Conservation (phyloP, 2,797 vertebrate genomes). For the Novumbra hubbsi region DNA sequence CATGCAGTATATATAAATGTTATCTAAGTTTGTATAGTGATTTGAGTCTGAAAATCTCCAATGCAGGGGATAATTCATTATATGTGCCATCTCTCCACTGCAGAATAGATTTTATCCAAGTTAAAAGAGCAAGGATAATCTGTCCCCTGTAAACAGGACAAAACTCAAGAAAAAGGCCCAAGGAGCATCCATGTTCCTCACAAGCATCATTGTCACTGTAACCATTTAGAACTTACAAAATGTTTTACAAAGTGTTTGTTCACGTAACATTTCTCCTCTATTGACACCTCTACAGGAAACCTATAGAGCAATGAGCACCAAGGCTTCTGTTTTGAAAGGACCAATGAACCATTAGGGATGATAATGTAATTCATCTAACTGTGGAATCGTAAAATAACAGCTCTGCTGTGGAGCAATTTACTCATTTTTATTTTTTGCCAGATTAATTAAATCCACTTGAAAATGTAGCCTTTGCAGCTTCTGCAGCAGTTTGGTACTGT, state of each 20-base stretch:
- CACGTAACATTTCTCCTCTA: constrained; percentile 7
- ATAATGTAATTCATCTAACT: constrained; percentile 8
- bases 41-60: neutral
- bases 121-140: constrained; percentile 5
- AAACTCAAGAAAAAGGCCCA: neutral
- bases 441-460: constrained; percentile 9
- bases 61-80: neutral
- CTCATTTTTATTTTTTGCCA: neutral
- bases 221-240: neutral
- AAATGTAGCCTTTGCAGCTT: neutral
- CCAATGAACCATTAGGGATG: neutral
- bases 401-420: neutral
- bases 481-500: neutral
- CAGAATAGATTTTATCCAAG: neutral
- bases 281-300: constrained; percentile 33
- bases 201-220: neutral
- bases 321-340: constrained; percentile 24
- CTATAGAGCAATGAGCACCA: constrained; percentile 40
- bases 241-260: neutral
- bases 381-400: neutral
- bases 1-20: neutral
- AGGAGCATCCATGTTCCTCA: neutral
- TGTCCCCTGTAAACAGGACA: neutral
- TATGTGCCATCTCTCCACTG: neutral
- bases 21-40: neutral